Evolutionary conservation across 2,797 vertebrate species (phyloP).

Genomic region (Numenius phaeopus): DNA sequence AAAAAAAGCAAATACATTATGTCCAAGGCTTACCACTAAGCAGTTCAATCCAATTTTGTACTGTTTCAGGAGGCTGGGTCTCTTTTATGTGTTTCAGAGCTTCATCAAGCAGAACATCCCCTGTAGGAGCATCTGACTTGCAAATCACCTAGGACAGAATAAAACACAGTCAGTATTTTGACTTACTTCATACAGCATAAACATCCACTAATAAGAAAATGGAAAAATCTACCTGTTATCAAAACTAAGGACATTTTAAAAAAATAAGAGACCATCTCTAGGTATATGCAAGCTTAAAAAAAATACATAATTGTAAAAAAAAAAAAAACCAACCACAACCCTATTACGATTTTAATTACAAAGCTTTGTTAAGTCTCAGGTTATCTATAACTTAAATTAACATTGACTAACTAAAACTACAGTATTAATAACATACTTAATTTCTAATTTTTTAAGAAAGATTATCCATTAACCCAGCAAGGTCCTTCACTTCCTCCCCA

Average conservation of each 20-base stretch:
- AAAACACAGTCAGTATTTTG: not conserved
- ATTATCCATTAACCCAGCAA: not conserved
- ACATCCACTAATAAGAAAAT: not conserved
- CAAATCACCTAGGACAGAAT: constrained; percentile 88
- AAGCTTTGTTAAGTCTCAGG: not conserved
- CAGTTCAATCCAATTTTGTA: constrained; percentile 98
- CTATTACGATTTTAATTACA: not conserved
- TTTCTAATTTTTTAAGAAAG: not conserved
- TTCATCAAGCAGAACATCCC: constrained; percentile 95
- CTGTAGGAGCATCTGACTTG: constrained; percentile 95
- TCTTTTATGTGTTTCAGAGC: constrained; percentile 97
- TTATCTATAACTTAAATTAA: not conserved
- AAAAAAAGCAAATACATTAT: not conserved
- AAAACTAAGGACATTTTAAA: not conserved
- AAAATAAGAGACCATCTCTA: not conserved
- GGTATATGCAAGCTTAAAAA: not conserved
- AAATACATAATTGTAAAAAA: not conserved
- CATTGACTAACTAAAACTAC: not conserved
- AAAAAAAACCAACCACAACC: not conserved
- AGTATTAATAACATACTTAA: not conserved
- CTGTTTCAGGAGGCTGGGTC: constrained; percentile 94
- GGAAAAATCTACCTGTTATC: not conserved
- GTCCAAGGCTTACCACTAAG: constrained; percentile 90
- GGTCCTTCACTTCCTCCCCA: not conserved
- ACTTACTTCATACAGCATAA: not conserved